Evolutionary conservation across 2,888 invertebrate species (phyloP), one percentile per base, ranked within the genome.

Genomic region (Amiota minor): DNA sequence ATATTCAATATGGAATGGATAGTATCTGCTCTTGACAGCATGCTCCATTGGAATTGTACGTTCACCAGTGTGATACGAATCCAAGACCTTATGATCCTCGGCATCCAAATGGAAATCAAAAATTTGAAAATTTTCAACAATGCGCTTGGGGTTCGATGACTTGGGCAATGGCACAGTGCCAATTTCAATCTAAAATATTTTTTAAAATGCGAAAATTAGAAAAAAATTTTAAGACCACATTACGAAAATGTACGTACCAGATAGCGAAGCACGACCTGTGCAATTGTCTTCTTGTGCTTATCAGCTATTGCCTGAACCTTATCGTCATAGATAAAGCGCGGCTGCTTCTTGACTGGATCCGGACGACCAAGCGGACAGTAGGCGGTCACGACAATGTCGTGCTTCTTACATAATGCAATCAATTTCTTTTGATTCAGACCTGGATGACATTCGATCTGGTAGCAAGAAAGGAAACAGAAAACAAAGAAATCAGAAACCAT

Each of bases 291-390:
- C 0, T 90, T 91, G 83, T 94, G 92, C 80, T 93, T 94, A 1
- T 91, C 90, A 0, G 93, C 95, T 69, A 96, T 91, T 20, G 88
- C 88, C 76, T 92, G 90, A 1, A 96, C 90, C 78, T 91, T 83
- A 2, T 70, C 76, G 78, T 89, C 88, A 53, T 87, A 88, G 46
- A 89, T 80, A 72, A 93, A 94, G 0, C 90, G 92, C 0, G 94
- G 93, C 85, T 93, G 92, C 6, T 92, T 93, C 92, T 93, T 94
- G 10, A 94, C 93, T 55, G 94, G 90, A 85, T 94, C 93, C 0
- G 95, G 94, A 0, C 94, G 93, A 11, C 95, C 96, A 10, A 96
- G 91, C 0, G 95, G 95, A 71, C 95, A 94, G 89, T 96, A 97
- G 0, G 95, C 96, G 1, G 94, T 95, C 11, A 96, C 91, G 0